Evolutionary conservation across 2,797 vertebrate genomes (phyloP).

Genomic region (Garrulus glandarius): DNA sequence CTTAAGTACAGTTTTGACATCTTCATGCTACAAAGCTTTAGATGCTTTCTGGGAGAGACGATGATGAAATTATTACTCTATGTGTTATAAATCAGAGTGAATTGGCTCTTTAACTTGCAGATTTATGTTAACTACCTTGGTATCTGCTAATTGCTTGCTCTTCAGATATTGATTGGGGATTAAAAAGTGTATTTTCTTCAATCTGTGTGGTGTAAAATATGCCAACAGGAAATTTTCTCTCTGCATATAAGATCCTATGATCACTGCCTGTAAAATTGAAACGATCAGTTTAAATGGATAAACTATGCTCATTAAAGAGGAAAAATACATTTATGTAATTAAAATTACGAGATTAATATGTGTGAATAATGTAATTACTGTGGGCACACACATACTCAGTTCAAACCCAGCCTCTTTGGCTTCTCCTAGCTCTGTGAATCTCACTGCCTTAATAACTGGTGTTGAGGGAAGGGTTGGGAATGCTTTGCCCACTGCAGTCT

Average conservation of each 20-base stretch:
- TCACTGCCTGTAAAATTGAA: constrained; percentile 75
- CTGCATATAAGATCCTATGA: constrained; percentile 70
- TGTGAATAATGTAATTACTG: constrained; percentile 73
- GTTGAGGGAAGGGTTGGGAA: background rate
- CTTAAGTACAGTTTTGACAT: constrained; percentile 63
- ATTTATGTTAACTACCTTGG: constrained; percentile 77
- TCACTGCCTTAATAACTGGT: constrained; percentile 25
- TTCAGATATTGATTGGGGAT: constrained; percentile 77
- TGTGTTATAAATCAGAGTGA: constrained; percentile 72
- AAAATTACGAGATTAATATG: constrained; percentile 74
- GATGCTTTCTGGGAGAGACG: constrained; percentile 50
- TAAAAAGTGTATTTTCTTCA: constrained; percentile 75
- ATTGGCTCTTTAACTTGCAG: constrained; percentile 74
- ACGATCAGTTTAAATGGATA: constrained; percentile 74
- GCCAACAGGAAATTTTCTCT: constrained; percentile 70
- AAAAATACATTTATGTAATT: constrained; percentile 77
- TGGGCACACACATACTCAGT: constrained; percentile 5
- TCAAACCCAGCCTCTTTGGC: constrained; percentile 2
- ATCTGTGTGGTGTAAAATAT: constrained; percentile 72
- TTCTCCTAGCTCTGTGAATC: constrained; percentile 25
- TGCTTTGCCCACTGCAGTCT: background rate
- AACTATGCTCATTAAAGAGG: constrained; percentile 75
- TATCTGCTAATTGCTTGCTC: constrained; percentile 73
- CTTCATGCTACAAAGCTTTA: constrained; percentile 58
- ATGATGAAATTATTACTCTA: constrained; percentile 67